Conservation (phyloP, 2,888 invertebrate species). For the Sericinus montela region DNA sequence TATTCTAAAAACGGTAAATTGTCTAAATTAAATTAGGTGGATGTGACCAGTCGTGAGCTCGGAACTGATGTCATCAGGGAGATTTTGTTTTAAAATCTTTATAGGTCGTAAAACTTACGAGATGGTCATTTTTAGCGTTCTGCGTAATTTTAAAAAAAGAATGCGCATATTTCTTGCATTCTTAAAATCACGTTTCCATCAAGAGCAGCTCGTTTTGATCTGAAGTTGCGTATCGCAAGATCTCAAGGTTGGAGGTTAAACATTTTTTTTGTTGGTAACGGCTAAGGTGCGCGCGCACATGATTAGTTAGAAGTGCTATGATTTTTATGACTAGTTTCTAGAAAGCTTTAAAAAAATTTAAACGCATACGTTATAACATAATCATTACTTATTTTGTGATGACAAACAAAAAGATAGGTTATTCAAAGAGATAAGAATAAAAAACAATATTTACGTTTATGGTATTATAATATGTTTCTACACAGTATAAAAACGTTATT, state of each 20-base stretch:
- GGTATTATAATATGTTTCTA: background rate
- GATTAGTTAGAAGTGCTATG: conserved; percentile 1
- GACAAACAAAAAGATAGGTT: too few species aligned
- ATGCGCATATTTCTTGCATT: conserved; percentile 16
- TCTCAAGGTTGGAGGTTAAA: conserved; percentile 15
- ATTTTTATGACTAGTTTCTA: conserved; percentile 10
- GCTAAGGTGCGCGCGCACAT: conserved; percentile 6
- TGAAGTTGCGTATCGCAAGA: conserved; percentile 13
- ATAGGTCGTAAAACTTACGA: conserved; percentile 29
- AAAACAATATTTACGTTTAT: background rate
- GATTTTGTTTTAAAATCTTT: conserved; percentile 24
- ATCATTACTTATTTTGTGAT: background rate
- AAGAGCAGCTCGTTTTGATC: conserved; percentile 17
- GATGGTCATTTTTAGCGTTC: conserved; percentile 27
- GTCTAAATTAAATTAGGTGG: conserved; percentile 61
- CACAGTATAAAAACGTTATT: background rate
- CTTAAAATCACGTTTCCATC: conserved; percentile 19
- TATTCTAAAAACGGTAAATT: conserved; percentile 56
- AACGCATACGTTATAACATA: conserved; percentile 4
- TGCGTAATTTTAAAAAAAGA: conserved; percentile 23
- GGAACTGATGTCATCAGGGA: conserved; percentile 31
- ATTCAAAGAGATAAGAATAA: background rate
- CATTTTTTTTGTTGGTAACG: conserved; percentile 13
- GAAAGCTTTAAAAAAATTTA: conserved; percentile 4
- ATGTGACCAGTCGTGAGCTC: conserved; percentile 42